Base-by-base conservation (phyloP, 2,113 vertebrate genomes). In the Carettochelys insculpta region DNA sequence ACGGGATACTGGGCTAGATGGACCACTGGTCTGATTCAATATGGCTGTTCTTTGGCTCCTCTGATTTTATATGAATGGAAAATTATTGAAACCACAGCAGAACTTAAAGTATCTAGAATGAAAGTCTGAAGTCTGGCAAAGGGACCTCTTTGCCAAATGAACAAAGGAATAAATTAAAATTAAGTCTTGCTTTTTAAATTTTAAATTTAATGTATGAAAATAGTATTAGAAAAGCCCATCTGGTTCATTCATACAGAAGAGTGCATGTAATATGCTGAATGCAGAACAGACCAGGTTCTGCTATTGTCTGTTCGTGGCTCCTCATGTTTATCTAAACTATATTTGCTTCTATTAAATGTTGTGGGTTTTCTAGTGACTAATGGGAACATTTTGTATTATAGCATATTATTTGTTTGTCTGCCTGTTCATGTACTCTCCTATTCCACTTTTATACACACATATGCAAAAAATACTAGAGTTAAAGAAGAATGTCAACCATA, bases 401-500 rank as follows among this genome's bases (percentile, higher is more conserved):
- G 80, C 68, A 88, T 48, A 75, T 92, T 97, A 93, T 97, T 96
- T 96, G 94, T 95, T 96, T 96, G 80, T 96, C 94, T 93, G 88
- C 88, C 86, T 93, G 82, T 95, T 96, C 94, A 31, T 93, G 19
- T 92, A 82, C 94, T 91, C 94, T 94, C 80, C 94, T 80, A 58
- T 84, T 89, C 83, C 96, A 77, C 89, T 97, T 94, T 95, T 95
- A 87, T 80, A 92, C 25, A 76, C 90, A 92, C 93, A 94, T 84
- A 94, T 94, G 83, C 95, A 94, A 92, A 96, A 96, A 93, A 92
- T 92, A 85, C 87, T 93, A 90, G 94, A 87, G 78, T 94, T 96
- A 94, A 92, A 94, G 94, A 96, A 96, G 94, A 95, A 96, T 95
- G 94, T 88, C 91, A 95, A 89, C 94, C 92, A 91, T 95, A 93